These are phyloP conservation scores for Oncopeltus fasciatus DNA, from an alignment of 1,140 invertebrate genomes.

Conservation along the genomic window DNA sequence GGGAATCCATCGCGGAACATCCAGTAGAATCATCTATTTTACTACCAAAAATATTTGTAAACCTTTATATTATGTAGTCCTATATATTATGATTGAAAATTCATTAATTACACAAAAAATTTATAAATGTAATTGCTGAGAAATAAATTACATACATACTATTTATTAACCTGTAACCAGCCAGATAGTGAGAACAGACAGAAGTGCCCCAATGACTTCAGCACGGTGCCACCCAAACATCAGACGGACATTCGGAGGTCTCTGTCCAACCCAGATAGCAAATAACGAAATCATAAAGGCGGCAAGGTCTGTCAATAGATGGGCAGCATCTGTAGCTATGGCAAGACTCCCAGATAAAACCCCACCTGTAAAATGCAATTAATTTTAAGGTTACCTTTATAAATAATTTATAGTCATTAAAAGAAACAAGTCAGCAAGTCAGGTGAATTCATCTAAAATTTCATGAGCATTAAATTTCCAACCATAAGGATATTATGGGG, in stretches of 20 bases:
- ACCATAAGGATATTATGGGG: no score
- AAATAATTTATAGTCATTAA: background rate
- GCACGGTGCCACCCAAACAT: constrained; percentile 64
- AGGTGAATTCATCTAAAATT: no score
- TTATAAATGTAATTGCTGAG: no score
- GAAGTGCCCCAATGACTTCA: constrained; percentile 90
- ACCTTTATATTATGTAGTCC: no score
- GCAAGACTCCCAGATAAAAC: constrained; percentile 82
- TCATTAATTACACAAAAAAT: no score
- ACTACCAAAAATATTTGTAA: no score
- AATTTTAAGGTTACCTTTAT: background rate
- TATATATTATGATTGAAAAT: no score
- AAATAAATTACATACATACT: no score
- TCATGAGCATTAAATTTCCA: no score
- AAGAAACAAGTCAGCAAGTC: background rate
- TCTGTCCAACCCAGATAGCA: constrained; percentile 75
- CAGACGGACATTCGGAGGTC: constrained; percentile 68
- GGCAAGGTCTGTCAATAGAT: constrained; percentile 89
- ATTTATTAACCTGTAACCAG: constrained; percentile 95
- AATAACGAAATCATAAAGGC: constrained; percentile 95
- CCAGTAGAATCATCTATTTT: no score
- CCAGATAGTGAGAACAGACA: constrained; percentile 92
- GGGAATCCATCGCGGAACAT: no score
- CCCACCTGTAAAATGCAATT: constrained; percentile 50
- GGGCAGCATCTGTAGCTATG: constrained; percentile 91